phyloP scores from a whole-genome alignment of 1,140 invertebrate species.

The Caerostris extrusa region DNA sequence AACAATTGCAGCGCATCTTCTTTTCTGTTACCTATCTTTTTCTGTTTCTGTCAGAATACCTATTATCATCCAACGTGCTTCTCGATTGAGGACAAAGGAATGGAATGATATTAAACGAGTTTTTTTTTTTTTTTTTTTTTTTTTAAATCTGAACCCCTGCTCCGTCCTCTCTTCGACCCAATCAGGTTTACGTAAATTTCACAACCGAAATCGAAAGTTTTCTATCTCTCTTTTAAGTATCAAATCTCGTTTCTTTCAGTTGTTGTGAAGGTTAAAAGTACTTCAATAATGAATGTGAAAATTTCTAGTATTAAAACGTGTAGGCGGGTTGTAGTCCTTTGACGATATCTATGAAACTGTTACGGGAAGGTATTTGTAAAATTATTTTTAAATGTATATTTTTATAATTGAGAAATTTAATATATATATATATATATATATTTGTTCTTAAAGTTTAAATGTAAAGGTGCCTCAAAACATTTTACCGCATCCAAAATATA shows the following conservation, averaged over 20 bases:
- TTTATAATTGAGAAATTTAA: no score
- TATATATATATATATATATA: no score
- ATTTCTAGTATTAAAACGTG: no score
- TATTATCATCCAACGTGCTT: conserved; percentile 34
- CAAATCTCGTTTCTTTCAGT: background rate
- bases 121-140: background rate
- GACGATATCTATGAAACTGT: no score
- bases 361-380: no score
- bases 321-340: no score
- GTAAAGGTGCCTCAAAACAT: no score
- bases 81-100: conserved; percentile 34
- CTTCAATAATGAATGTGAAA: background rate
- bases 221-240: background rate
- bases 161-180: background rate
- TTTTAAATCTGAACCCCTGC: no score
- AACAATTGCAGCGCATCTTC: conserved; percentile 16
- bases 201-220: background rate
- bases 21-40: no score
- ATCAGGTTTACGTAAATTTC: background rate
- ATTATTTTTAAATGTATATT: no score
- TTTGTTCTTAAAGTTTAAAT: no score
- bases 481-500: no score
- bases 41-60: conserved; percentile 30
- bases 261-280: background rate
- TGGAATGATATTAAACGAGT: conserved; percentile 27